Evolutionary conservation across 1,140 invertebrate species (phyloP), one percentile per base, ranked within the genome.

Genomic region (Carcinoscorpius rotundicauda): DNA sequence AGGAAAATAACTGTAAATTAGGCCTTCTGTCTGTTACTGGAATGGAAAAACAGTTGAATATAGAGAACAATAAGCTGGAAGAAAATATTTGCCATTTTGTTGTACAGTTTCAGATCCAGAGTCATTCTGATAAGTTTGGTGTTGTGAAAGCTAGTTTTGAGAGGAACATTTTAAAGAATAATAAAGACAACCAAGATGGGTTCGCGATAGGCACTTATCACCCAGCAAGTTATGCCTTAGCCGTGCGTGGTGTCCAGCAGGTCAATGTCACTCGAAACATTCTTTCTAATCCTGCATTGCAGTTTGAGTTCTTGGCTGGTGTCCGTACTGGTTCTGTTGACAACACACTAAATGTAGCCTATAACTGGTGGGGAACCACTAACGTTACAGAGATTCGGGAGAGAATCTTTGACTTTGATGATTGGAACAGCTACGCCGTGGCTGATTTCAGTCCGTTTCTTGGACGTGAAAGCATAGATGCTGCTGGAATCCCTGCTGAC

Each of bases 381-480:
- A 82, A 88, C 62, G 81, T 87, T 58, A 75, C 75, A 5, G 77
- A 81, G 51, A 98, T 99, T 51, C 81, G 84, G 68, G 81, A 85
- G 60, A 83, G 86, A 74, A 97, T 99, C 70, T 99, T 99, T 76
- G 97, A 99, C 79, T 98, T 99, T 80, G 94, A 99, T 76, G 96
- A 98, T 74, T 98, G 97, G 97, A 99, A 99, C 75, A 93, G 93
- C 78, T 95, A 94, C 76, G 93, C 94, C 0, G 84, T 95, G 53
- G 94, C 93, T 0, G 82, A 86, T 48, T 99, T 88, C 76, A 82
- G 84, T 65, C 96, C 95, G 0, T 99, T 87, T 76, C 81, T 97
- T n/a, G 70, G 73, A 5, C 66, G 66, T 9, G 68, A 74, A 49
- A 72, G 74, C 67, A 72, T 76, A 57, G 69, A 73, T 63, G 71